These are phyloP conservation scores for Cossypha dichroa DNA, from an alignment of 2,797 vertebrate species.

Conservation along the genomic window DNA sequence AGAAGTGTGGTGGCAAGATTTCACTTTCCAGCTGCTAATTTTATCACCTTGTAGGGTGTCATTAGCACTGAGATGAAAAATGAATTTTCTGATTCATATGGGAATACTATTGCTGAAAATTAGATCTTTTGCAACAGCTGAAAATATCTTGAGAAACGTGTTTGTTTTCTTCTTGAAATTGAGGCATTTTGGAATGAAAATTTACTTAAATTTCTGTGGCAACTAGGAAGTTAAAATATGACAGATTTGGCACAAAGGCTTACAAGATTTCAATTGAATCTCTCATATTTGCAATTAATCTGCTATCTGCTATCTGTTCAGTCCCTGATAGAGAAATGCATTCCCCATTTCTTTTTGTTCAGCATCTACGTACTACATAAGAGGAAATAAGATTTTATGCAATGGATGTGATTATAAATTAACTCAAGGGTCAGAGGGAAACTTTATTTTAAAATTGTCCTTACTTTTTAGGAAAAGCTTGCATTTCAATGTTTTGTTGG, in stretches of 20 bases:
- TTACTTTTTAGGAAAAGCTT: not conserved
- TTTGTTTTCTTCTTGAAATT: not conserved
- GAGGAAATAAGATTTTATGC: not conserved
- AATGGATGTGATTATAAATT: not conserved
- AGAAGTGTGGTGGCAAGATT: not conserved
- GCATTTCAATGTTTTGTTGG: not conserved
- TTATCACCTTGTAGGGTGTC: constrained; percentile 21
- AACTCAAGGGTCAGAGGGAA: not conserved
- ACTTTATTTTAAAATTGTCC: not conserved
- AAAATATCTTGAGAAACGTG: not conserved
- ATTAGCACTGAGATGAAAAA: constrained; percentile 13
- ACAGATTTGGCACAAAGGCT: not conserved
- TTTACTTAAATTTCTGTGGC: not conserved
- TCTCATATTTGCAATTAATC: not conserved
- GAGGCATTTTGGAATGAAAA: not conserved
- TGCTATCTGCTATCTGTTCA: not conserved
- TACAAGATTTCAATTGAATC: not conserved
- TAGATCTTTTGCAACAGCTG: not conserved
- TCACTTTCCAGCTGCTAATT: constrained; percentile 20
- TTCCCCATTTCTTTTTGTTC: not conserved
- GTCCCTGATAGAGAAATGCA: not conserved
- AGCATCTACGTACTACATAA: not conserved
- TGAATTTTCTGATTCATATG: not conserved
- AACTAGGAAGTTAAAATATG: not conserved
- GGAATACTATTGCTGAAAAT: not conserved